phyloP scores from a whole-genome alignment of 2,888 invertebrate genomes.

The Tridacna crocea region DNA sequence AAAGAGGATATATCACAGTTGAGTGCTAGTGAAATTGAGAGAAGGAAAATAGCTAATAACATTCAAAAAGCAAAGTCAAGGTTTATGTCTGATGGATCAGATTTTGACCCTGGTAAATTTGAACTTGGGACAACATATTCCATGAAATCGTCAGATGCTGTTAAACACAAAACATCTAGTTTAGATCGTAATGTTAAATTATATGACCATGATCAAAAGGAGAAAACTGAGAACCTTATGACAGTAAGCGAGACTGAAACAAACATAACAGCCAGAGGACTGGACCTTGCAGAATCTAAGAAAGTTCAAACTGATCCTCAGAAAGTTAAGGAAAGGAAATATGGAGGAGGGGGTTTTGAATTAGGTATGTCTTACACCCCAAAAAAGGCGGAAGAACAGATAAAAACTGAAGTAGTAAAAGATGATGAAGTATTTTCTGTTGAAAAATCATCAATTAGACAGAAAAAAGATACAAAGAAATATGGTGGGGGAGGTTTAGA shows the following conservation, averaged over 20 bases:
- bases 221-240: background rate
- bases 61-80: constrained; percentile 51
- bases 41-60: constrained; percentile 42
- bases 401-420: background rate
- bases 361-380: constrained; percentile 16
- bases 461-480: constrained; percentile 10
- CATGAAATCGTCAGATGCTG: constrained; percentile 21
- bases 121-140: constrained; percentile 50
- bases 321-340: constrained; percentile 13
- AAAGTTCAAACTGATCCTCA: constrained; percentile 2
- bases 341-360: constrained; percentile 20
- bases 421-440: background rate
- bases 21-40: constrained; percentile 43
- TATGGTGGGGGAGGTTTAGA: constrained; percentile 19
- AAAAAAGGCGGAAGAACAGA: constrained; percentile 21
- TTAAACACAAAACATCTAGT: constrained; percentile 23
- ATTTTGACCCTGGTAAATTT: constrained; percentile 43
- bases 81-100: constrained; percentile 36
- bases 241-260: background rate
- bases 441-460: background rate
- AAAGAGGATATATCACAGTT: constrained; percentile 34
- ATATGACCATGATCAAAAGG: constrained; percentile 6
- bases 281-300: constrained; percentile 3
- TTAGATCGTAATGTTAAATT: constrained; percentile 19
- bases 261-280: background rate